Conservation (phyloP, 2,113 vertebrate species). For the Ammodramus savannarum region DNA sequence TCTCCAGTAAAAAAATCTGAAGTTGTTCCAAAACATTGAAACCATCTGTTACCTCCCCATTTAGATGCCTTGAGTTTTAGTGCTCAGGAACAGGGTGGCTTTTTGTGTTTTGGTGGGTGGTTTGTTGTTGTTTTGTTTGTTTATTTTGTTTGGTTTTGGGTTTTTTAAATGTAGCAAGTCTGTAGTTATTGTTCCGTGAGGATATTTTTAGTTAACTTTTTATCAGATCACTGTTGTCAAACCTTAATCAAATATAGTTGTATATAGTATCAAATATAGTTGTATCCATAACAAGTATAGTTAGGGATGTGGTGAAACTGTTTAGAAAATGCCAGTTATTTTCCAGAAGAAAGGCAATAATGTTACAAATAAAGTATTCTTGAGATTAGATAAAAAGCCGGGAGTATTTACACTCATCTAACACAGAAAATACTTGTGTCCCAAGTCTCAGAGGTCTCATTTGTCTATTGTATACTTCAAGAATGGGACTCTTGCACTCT, state of each 20-base stretch:
- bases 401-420: background rate
- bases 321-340: background rate
- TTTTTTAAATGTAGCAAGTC: background rate
- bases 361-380: background rate
- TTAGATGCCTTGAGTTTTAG: background rate
- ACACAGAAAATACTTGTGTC: background rate
- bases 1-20: background rate
- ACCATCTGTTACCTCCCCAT: background rate
- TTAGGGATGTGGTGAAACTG: background rate
- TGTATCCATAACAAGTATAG: background rate
- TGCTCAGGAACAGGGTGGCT: background rate
- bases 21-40: background rate
- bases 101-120: background rate
- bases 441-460: background rate
- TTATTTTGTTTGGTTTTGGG: background rate
- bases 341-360: background rate
- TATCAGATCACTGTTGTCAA: background rate
- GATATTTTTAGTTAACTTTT: background rate
- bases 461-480: background rate
- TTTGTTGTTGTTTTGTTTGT: background rate
- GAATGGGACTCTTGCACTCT: background rate
- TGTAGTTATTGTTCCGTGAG: background rate
- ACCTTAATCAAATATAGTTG: background rate
- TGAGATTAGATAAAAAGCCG: background rate
- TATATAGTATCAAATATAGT: background rate